phyloP scores from a whole-genome alignment of 2,113 vertebrate species.

The Sylvietta virens region DNA sequence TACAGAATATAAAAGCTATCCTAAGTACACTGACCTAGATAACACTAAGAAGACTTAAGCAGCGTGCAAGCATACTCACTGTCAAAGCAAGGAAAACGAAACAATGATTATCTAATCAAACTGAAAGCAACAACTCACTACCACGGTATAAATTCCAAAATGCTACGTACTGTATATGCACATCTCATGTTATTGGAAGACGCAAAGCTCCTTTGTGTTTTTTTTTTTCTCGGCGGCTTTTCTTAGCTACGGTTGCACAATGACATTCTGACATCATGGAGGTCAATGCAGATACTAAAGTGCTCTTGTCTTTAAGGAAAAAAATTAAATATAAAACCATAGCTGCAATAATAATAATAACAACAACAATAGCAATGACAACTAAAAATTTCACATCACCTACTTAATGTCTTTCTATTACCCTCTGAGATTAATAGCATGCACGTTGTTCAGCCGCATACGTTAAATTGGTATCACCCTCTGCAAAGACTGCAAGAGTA shows the following conservation, averaged over 20 bases:
- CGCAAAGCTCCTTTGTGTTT: slow-evolving; percentile 58
- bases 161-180: slow-evolving; percentile 40
- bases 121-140: slow-evolving; percentile 56
- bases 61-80: slow-evolving; percentile 35
- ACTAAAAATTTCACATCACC: not conserved
- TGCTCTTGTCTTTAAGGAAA: not conserved
- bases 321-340: not conserved
- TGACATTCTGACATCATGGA: slow-evolving; percentile 74
- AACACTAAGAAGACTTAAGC: slow-evolving; percentile 70
- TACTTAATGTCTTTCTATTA: not conserved
- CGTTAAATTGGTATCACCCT: slow-evolving; percentile 5
- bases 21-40: slow-evolving; percentile 78
- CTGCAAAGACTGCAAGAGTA: not conserved
- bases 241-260: slow-evolving; percentile 68
- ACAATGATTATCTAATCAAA: slow-evolving; percentile 63
- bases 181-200: slow-evolving; percentile 54
- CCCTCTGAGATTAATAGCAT: slow-evolving; percentile 16
- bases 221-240: slow-evolving; percentile 63
- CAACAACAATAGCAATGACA: not conserved
- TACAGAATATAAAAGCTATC: slow-evolving; percentile 56
- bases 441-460: not conserved
- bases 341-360: not conserved
- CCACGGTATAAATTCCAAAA: slow-evolving; percentile 48
- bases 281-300: slow-evolving; percentile 69
- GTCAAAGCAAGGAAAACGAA: slow-evolving; percentile 62